A percentile compares a stretch with the other conserved stretches of the same genome.
phyloP scores from a whole-genome alignment of 2,797 vertebrate genomes.

The Limnodromus scolopaceus region DNA sequence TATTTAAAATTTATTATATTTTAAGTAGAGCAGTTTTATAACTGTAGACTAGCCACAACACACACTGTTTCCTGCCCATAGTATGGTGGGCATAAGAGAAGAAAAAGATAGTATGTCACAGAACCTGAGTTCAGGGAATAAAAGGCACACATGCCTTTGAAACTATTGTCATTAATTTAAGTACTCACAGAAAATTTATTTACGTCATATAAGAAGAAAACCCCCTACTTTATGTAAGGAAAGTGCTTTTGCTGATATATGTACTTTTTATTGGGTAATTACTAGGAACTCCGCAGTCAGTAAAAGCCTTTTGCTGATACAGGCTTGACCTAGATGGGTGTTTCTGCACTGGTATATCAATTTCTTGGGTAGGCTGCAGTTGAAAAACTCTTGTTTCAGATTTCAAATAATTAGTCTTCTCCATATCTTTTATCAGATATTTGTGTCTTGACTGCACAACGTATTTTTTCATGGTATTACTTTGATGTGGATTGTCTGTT shows the following conservation, averaged over 20 bases:
- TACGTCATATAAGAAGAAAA: not conserved
- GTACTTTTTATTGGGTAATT: not conserved
- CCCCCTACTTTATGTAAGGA: not conserved
- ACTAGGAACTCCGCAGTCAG: not conserved
- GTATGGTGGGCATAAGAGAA: not conserved
- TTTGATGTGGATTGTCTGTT: not conserved
- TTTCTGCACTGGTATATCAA: not conserved
- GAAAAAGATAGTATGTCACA: not conserved
- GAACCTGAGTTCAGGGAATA: not conserved
- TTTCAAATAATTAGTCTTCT: not conserved
- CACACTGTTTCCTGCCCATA: rapidly evolving
- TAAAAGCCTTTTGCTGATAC: not conserved
- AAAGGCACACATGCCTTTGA: not conserved
- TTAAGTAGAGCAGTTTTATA: not conserved
- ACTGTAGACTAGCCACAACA: not conserved
- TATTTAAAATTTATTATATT: not conserved
- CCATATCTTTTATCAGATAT: not conserved
- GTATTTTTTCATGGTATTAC: not conserved
- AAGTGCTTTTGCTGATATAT: not conserved
- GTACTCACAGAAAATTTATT: not conserved
- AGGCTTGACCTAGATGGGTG: not conserved
- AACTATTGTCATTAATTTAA: not conserved
- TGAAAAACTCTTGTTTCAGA: not conserved
- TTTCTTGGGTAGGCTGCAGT: not conserved
- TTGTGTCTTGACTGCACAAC: not conserved